Evolutionary conservation across 35 echinoderm and acorn worm species (phyloP).

Genomic region (Ophioderma brevispina): DNA sequence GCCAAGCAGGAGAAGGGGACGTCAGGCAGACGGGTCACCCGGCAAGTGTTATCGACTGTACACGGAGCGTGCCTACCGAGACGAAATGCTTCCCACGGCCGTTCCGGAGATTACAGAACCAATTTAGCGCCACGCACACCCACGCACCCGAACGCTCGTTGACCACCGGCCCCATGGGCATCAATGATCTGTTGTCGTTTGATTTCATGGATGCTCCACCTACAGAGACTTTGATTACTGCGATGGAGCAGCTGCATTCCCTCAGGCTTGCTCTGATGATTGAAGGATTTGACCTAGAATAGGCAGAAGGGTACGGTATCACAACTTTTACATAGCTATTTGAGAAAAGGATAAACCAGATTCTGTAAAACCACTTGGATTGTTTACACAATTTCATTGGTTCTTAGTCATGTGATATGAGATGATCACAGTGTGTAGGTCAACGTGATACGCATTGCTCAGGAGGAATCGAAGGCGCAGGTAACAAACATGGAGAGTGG

Average conservation of each 20-base stretch:
- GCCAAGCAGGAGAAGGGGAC: constrained; percentile 92
- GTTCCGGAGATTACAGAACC: constrained; percentile 98
- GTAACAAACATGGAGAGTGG: too few species aligned
- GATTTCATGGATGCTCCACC: constrained; percentile 99
- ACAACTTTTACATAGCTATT: too few species aligned
- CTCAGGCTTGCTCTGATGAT: constrained; percentile 90
- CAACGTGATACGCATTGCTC: too few species aligned
- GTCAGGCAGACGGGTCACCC: constrained; percentile 82
- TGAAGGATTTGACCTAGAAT: constrained; percentile 96
- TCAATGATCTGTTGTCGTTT: constrained; percentile 94
- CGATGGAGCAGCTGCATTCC: constrained; percentile 98
- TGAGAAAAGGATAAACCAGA: too few species aligned
- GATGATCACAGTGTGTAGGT: too few species aligned
- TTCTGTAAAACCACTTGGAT: too few species aligned
- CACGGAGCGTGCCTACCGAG: constrained; percentile 97
- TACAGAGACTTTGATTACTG: constrained; percentile 95
- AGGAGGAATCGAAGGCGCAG: too few species aligned
- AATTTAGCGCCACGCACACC: constrained; percentile 92
- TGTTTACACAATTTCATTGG: too few species aligned
- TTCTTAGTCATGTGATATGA: too few species aligned
- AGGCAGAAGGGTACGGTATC: constrained; percentile 88
- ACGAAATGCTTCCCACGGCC: constrained; percentile 97
- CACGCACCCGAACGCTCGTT: constrained; percentile 83
- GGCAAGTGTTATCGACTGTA: constrained; percentile 97
- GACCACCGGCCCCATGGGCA: too few species aligned